Evolutionary conservation across 1,140 invertebrate genomes (phyloP).

Genomic region (Metaphire vulgaris): DNA sequence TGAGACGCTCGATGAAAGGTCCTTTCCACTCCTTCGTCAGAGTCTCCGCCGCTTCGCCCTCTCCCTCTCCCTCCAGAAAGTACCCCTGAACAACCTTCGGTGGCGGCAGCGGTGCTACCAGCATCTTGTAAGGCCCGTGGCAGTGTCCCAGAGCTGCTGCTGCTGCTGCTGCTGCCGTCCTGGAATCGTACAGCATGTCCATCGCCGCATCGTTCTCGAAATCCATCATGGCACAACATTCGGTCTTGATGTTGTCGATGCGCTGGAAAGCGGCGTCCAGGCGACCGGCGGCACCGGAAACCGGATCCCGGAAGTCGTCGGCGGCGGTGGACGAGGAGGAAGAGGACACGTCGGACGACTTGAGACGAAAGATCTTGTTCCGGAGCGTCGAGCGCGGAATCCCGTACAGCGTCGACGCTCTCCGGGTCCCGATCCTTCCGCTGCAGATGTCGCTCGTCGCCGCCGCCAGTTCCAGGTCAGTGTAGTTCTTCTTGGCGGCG

Average conservation of each 20-base stretch:
- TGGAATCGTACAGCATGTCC: neutral
- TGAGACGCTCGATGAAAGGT: conserved; percentile 49
- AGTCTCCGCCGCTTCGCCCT: too few relatives aligned
- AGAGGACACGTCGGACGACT: conserved; percentile 32
- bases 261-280: too few relatives aligned
- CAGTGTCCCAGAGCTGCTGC: too few relatives aligned
- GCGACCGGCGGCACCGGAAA: too few relatives aligned
- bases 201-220: neutral
- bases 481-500: conserved; percentile 68
- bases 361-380: conserved; percentile 69
- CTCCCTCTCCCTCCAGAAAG: neutral
- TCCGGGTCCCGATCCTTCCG: conserved; percentile 79
- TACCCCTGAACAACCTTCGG: neutral
- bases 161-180: too few relatives aligned
- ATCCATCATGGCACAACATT: too few relatives aligned
- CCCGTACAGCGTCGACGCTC: conserved; percentile 84
- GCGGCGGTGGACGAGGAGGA: too few relatives aligned
- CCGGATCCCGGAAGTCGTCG: too few relatives aligned
- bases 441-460: conserved; percentile 85
- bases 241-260: too few relatives aligned
- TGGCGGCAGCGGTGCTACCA: too few relatives aligned
- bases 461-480: conserved; percentile 80
- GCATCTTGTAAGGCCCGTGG: too few relatives aligned
- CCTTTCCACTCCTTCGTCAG: too few relatives aligned
- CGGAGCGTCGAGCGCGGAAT: conserved; percentile 88